phyloP scores from a whole-genome alignment of 2,888 invertebrate genomes.

The Spatulosminthurus flaviceps region DNA sequence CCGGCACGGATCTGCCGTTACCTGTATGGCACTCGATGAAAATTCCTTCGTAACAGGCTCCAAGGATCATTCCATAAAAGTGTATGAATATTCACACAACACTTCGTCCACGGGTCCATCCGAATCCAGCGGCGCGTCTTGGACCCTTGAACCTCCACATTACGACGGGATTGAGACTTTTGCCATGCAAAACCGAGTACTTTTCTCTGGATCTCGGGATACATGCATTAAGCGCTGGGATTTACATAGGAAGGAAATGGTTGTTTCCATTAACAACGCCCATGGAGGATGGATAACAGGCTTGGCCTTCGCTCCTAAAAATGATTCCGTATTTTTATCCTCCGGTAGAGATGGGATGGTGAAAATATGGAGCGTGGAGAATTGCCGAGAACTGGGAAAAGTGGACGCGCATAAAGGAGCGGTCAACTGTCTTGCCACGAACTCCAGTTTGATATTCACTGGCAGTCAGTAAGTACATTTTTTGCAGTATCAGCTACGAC shows the following conservation, averaged over 20 bases:
- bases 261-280: conserved; percentile 53
- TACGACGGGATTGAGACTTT: conserved; percentile 89
- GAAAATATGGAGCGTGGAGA: conserved; percentile 57
- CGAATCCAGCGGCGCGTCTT: conserved; percentile 9
- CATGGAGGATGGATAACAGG: conserved; percentile 61
- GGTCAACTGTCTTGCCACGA: conserved; percentile 48
- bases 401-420: conserved; percentile 49
- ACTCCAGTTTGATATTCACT: conserved; percentile 50
- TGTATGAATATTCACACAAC: conserved; percentile 59
- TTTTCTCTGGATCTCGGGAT: conserved; percentile 87
- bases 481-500: too few relatives aligned
- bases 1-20: conserved; percentile 80
- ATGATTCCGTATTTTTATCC: conserved; percentile 48
- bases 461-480: conserved; percentile 51
- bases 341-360: conserved; percentile 57
- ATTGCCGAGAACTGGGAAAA: conserved; percentile 42
- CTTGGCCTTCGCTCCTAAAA: conserved; percentile 53
- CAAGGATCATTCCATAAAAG: conserved; percentile 86
- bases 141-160: conserved; percentile 82
- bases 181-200: conserved; percentile 73
- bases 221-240: conserved; percentile 80
- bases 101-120: background rate
- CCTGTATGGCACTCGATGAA: conserved; percentile 78
- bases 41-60: conserved; percentile 82
- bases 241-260: conserved; percentile 45